Conservation (phyloP, 23 tunicate genomes). For the Trididemnum nubilum region DNA sequence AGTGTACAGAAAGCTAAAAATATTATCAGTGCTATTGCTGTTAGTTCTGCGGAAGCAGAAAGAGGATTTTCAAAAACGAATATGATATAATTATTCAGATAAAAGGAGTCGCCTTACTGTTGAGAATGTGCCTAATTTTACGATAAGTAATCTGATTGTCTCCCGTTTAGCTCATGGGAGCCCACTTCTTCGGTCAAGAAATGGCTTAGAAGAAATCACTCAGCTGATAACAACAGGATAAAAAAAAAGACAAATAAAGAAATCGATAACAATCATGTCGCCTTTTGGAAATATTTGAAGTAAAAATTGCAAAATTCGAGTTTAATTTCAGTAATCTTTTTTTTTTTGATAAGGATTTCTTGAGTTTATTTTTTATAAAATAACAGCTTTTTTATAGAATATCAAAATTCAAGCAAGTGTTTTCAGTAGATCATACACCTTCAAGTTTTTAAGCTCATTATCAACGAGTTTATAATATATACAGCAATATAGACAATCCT, state of each 20-base stretch:
- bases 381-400: background rate
- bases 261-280: constrained; percentile 13
- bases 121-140: background rate
- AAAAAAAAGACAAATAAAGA: constrained; percentile 1
- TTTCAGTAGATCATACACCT: too few relatives aligned
- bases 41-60: constrained; percentile 16
- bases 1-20: constrained; percentile 28
- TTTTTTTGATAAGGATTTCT: background rate
- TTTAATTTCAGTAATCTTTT: background rate
- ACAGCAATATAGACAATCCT: too few relatives aligned
- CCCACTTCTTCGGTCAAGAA: constrained; percentile 11
- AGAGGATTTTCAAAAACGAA: constrained; percentile 13
- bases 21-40: too few relatives aligned
- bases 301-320: background rate
- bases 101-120: background rate
- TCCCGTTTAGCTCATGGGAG: constrained; percentile 15
- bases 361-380: background rate
- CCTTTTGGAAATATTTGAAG: constrained; percentile 13
- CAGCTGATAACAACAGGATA: constrained; percentile 16
- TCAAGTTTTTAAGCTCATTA: background rate
- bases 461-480: background rate
- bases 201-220: constrained; percentile 17
- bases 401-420: background rate
- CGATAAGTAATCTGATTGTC: constrained; percentile 14
- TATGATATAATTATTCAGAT: background rate